Conservation (phyloP, 2,113 vertebrate genomes). For the Cyprinodon tularosa region DNA sequence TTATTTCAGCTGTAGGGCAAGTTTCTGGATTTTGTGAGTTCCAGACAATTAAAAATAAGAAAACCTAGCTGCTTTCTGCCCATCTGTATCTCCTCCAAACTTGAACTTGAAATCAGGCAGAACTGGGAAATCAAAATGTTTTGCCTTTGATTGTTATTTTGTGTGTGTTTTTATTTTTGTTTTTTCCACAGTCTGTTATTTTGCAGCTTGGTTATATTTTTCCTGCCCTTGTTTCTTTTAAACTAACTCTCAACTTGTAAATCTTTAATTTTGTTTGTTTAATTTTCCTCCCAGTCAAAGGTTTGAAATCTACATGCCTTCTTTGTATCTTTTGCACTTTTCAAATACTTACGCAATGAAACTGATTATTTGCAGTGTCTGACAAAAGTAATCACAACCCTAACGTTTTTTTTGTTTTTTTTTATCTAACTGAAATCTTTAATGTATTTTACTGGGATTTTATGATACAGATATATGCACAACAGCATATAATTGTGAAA, state of each 20-base stretch:
- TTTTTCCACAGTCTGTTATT: not conserved
- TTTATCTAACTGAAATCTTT: no score
- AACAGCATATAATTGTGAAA: not conserved
- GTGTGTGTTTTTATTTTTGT: no score
- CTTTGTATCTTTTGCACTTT: not conserved
- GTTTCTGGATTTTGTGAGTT: not conserved
- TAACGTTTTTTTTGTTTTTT: not conserved
- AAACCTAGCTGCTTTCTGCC: not conserved
- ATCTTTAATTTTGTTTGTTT: not conserved
- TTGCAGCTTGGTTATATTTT: not conserved
- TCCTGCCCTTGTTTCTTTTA: not conserved
- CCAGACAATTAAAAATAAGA: not conserved
- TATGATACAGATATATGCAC: not conserved
- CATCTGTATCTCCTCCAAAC: not conserved
- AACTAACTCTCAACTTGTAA: not conserved
- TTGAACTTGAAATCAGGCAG: not conserved
- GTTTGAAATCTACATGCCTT: not conserved
- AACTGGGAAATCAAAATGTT: not conserved
- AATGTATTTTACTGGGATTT: no score
- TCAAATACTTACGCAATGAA: not conserved
- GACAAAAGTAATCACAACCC: not conserved
- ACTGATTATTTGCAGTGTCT: not conserved
- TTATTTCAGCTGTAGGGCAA: not conserved
- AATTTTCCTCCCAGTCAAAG: not conserved
- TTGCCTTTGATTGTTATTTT: not conserved